These are phyloP conservation scores for Drosophila nebulosa DNA, from an alignment of 1,140 invertebrate genomes.

Conservation along the genomic window DNA sequence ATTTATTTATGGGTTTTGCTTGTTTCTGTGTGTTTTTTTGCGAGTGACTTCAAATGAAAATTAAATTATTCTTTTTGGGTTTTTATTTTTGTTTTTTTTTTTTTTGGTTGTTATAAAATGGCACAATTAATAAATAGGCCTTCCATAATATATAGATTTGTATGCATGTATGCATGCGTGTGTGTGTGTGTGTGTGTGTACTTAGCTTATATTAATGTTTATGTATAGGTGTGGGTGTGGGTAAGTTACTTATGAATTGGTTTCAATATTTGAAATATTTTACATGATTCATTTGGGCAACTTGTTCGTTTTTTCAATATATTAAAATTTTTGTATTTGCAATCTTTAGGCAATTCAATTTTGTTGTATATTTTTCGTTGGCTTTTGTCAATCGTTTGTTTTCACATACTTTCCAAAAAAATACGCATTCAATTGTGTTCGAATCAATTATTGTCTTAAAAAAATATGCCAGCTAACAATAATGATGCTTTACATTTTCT, in stretches of 20 bases:
- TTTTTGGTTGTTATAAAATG: slow-evolving; percentile 52
- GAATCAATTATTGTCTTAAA: slow-evolving; percentile 76
- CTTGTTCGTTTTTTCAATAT: slow-evolving; percentile 2
- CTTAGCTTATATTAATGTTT: slow-evolving; percentile 1
- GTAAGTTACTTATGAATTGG: slow-evolving; percentile 11
- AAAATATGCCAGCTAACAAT: slow-evolving; percentile 63
- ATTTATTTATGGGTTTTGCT: slow-evolving; percentile 19
- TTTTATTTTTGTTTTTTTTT: background rate
- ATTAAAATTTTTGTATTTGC: background rate
- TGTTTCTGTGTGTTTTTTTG: slow-evolving; percentile 25
- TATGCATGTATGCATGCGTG: too few relatives aligned
- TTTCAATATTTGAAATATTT: slow-evolving; percentile 45
- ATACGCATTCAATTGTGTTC: slow-evolving; percentile 13
- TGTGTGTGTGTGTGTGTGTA: slow-evolving; percentile 15
- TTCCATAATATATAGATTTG: slow-evolving; percentile 12
- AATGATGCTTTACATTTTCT: slow-evolving; percentile 37
- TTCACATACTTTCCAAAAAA: background rate
- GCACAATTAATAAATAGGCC: slow-evolving; percentile 28
- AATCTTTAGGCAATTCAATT: slow-evolving; percentile 35
- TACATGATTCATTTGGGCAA: slow-evolving; percentile 26
- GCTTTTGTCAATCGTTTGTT: slow-evolving; percentile 43
- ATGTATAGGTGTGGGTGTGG: slow-evolving; percentile 7
- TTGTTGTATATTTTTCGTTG: slow-evolving; percentile 58
- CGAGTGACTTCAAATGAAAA: slow-evolving; percentile 30
- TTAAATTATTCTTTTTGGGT: slow-evolving; percentile 12